phyloP scores from a whole-genome alignment of 2,888 invertebrate species.

The Acrobasis suavella region DNA sequence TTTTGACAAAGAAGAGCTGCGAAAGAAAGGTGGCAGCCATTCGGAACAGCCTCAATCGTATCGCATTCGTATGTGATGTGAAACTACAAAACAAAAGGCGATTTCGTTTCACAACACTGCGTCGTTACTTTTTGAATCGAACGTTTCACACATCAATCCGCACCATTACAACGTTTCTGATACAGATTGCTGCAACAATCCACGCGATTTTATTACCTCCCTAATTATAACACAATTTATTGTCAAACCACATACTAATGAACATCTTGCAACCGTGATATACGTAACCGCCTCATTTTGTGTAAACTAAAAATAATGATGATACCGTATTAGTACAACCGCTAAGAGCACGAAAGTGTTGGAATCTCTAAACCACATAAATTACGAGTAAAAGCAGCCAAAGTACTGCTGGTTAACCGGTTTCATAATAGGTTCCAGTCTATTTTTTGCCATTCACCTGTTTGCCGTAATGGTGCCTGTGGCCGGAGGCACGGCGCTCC shows the following conservation, averaged over 20 bases:
- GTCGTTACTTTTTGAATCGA: constrained; percentile 33
- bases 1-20: constrained; percentile 21
- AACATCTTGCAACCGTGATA: constrained; percentile 4
- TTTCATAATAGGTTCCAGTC: constrained; percentile 67
- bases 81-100: constrained; percentile 53
- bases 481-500: constrained; percentile 48
- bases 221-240: constrained; percentile 12
- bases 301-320: constrained; percentile 16
- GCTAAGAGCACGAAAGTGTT: constrained; percentile 55
- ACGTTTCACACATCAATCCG: constrained; percentile 46
- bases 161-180: constrained; percentile 1
- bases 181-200: background rate
- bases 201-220: background rate
- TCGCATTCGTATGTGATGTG: constrained; percentile 46
- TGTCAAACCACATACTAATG: constrained; percentile 14
- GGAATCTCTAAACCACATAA: constrained; percentile 63
- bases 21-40: constrained; percentile 32
- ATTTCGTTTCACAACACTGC: constrained; percentile 40
- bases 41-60: constrained; percentile 32
- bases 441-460: constrained; percentile 78
- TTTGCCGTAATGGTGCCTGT: constrained; percentile 47
- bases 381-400: constrained; percentile 71
- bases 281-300: constrained; percentile 4
- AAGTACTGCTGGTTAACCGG: constrained; percentile 67
- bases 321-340: constrained; percentile 38